Base-by-base conservation (phyloP, 2,797 vertebrate genomes). In the Acanthiza pusilla region DNA sequence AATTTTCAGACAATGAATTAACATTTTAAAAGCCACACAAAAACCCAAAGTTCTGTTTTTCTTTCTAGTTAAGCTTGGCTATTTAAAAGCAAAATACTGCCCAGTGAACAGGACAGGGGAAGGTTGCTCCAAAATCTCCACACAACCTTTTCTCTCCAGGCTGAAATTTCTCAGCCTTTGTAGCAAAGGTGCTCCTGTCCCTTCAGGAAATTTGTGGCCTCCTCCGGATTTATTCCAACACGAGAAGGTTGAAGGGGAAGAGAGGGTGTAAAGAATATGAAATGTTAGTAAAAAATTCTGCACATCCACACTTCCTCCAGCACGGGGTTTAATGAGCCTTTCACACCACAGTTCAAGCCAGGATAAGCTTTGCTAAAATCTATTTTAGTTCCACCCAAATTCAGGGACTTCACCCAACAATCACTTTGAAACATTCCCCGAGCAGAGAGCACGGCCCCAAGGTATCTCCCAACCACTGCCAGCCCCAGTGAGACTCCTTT, bases 391-490 rank as follows among this genome's bases (percentile, higher is more conserved):
- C 61, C 50, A 48, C 25, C 25, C n/a, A 29, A 57, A 57, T 17
- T 32, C 20, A 32, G 0, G 5, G 7, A 5, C 0, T 47, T 19
- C 32, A 89, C 18, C 42, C 29, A 74, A n/a, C 2, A 48, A 81
- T 4, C 17, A 34, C n/a, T 23, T n/a, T 7, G 10, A n/a, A 80
- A 73, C 16, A 1, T 11, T 62, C 43, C 50, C 21, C 62, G 53
- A 57, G 6, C 7, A 11, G 25, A 43, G 15, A 61, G 45, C 10
- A 5, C 9, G 5, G 16, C 57, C 57, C 68, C 42, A 55, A 57
- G 17, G 15, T 3, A 34, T 0, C 4, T 30, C 40, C 40, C 27
- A 43, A 38, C 16, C 50, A 47, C 0, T 2, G 25, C 27, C 75
- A 78, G 58, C 43, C 53, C 30, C 4, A 18, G 1, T 10, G 66